A percentile compares a stretch with the other conserved stretches of the same genome.
phyloP scores from a whole-genome alignment of 1,140 invertebrate genomes.

The Drosophila pectinifera region DNA sequence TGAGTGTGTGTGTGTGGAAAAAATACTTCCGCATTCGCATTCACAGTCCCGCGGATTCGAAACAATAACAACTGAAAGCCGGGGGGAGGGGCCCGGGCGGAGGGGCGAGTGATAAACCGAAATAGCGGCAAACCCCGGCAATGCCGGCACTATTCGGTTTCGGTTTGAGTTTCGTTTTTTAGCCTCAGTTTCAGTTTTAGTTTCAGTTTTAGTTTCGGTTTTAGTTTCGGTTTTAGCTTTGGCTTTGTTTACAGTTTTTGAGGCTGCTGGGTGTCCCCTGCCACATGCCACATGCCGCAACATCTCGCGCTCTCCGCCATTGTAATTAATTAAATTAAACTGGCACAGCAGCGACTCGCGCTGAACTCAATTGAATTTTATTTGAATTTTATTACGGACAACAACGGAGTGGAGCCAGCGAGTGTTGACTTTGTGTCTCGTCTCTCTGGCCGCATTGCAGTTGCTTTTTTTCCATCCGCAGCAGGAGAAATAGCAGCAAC shows the following conservation, averaged over 20 bases:
- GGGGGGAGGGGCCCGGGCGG: constrained; percentile 6
- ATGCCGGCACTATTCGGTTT: constrained; percentile 22
- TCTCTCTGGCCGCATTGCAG: constrained; percentile 50
- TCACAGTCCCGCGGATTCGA: constrained; percentile 39
- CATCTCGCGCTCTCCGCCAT: constrained; percentile 21
- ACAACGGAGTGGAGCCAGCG: constrained; percentile 13
- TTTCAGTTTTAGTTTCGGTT: not conserved
- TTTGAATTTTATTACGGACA: constrained; percentile 80
- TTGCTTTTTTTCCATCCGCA: constrained; percentile 22
- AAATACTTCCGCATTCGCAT: constrained; percentile 77
- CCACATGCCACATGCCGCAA: constrained; percentile 18
- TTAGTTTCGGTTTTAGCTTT: constrained; percentile 7
- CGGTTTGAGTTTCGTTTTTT: constrained; percentile 15
- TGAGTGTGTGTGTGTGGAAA: constrained; percentile 32
- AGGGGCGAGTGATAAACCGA: constrained; percentile 48
- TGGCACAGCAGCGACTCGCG: constrained; percentile 62
- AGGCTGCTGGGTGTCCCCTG: not conserved
- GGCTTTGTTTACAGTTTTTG: constrained; percentile 1
- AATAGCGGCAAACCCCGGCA: constrained; percentile 28
- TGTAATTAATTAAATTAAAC: constrained; percentile 83
- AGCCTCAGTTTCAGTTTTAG: constrained; percentile 20
- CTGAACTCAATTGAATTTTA: constrained; percentile 83
- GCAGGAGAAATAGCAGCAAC: not conserved
- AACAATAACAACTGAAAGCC: constrained; percentile 59
- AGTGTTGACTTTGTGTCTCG: constrained; percentile 24